These are phyloP conservation scores for Dissostichus mawsoni DNA, from an alignment of 2,113 vertebrate genomes.

Conservation along the genomic window DNA sequence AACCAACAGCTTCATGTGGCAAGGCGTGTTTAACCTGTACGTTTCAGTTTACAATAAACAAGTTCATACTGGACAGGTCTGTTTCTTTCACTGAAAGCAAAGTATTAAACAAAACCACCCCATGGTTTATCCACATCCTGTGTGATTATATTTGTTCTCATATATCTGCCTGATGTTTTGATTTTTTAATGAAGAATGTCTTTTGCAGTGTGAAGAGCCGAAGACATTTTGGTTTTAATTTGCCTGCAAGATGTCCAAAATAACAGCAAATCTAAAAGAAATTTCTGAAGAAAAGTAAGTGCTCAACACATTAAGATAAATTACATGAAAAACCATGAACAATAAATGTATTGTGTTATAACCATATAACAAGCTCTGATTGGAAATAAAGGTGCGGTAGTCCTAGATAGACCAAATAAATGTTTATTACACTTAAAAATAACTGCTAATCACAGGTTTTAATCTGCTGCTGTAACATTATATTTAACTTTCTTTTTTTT, in stretches of 20 bases:
- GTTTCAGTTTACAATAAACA: slow-evolving; percentile 45
- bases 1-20: slow-evolving; percentile 26
- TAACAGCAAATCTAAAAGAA: slow-evolving; percentile 42
- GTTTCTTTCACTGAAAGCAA: too few species aligned
- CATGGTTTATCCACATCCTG: too few species aligned
- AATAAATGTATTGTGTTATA: too few species aligned
- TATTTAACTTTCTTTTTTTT: slow-evolving; percentile 1
- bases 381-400: neutral
- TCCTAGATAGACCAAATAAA: slow-evolving; percentile 1
- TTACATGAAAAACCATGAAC: too few species aligned
- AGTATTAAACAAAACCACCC: too few species aligned
- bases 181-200: neutral
- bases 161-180: neutral
- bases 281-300: too few species aligned
- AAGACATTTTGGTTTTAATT: slow-evolving; percentile 17
- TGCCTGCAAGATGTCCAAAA: slow-evolving; percentile 26
- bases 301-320: too few species aligned
- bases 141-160: neutral
- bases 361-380: neutral
- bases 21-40: slow-evolving; percentile 51
- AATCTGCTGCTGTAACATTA: neutral
- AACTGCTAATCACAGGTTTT: neutral
- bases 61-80: neutral
- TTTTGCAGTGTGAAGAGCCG: slow-evolving; percentile 2
- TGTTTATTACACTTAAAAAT: neutral